phyloP scores from a whole-genome alignment of 2,113 vertebrate genomes.

The Athene noctua region DNA sequence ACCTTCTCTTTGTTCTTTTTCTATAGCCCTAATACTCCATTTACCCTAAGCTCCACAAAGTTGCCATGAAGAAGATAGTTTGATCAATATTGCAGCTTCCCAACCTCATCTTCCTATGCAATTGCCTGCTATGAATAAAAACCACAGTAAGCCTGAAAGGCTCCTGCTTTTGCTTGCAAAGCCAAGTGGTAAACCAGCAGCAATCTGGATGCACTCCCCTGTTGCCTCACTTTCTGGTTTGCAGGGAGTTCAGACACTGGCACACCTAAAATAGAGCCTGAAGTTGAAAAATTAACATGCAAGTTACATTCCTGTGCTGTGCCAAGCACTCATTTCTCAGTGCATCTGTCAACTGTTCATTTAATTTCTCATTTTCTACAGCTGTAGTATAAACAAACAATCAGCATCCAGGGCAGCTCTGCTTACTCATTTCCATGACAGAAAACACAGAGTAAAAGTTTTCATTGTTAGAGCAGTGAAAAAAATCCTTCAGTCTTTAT shows the following conservation, averaged over 20 bases:
- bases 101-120: not conserved
- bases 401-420: not conserved
- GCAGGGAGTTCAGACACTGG: not conserved
- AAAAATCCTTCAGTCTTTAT: not conserved
- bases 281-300: not conserved
- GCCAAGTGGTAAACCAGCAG: not conserved
- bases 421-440: not conserved
- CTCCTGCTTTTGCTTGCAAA: not conserved
- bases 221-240: not conserved
- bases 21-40: not conserved
- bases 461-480: not conserved
- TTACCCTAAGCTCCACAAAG: not conserved
- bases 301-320: not conserved
- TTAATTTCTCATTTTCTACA: not conserved
- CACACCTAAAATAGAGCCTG: not conserved
- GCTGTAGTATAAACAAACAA: not conserved
- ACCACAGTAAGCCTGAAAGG: not conserved
- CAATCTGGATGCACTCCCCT: not conserved
- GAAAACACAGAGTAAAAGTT: not conserved
- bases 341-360: not conserved
- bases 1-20: conserved; percentile 32
- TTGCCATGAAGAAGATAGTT: not conserved
- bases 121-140: not conserved
- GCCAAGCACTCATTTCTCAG: not conserved
- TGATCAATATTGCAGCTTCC: not conserved